Percentiles rank a stretch among this genome's conserved stretches.
Evolutionary conservation across 2,888 invertebrate species (phyloP).

Genomic region (Thymelicus lineola): DNA sequence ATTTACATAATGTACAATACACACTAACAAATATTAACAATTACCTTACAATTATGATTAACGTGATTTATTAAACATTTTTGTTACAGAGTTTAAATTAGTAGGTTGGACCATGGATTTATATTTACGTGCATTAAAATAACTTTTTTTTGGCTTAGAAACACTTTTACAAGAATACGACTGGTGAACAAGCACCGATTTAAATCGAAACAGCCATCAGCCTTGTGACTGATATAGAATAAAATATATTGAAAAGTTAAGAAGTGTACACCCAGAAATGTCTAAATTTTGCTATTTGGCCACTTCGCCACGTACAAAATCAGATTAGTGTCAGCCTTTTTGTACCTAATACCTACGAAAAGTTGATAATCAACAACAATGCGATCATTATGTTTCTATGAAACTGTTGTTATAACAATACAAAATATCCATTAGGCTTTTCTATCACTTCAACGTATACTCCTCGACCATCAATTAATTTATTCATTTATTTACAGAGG

Average conservation of each 20-base stretch:
- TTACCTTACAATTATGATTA: slow-evolving; percentile 49
- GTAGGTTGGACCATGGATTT: slow-evolving; percentile 63
- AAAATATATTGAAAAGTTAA: slow-evolving; percentile 32
- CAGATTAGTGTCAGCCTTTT: slow-evolving; percentile 80
- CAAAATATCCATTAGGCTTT: slow-evolving; percentile 79
- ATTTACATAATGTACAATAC: slow-evolving; percentile 81
- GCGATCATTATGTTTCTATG: slow-evolving; percentile 80
- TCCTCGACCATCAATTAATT: slow-evolving; percentile 65
- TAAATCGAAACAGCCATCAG: slow-evolving; percentile 25
- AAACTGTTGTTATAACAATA: slow-evolving; percentile 77
- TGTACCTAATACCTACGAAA: slow-evolving; percentile 79
- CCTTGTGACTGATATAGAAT: slow-evolving; percentile 32
- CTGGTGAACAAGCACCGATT: slow-evolving; percentile 35
- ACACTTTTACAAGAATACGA: slow-evolving; percentile 36
- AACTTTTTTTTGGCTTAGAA: slow-evolving; percentile 39
- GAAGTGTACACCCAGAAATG: slow-evolving; percentile 31
- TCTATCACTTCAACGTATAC: slow-evolving; percentile 84
- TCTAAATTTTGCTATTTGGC: slow-evolving; percentile 37
- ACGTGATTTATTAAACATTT: slow-evolving; percentile 48
- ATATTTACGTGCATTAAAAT: slow-evolving; percentile 47
- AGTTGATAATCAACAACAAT: slow-evolving; percentile 79
- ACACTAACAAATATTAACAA: slow-evolving; percentile 78
- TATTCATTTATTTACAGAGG: slow-evolving; percentile 62
- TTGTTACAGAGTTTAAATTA: slow-evolving; percentile 48
- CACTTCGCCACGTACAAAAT: slow-evolving; percentile 58